Percentiles rank a stretch among this genome's conserved stretches.
Evolutionary conservation across 92 coral and sea anemone species (phyloP).

Genomic region (Pocillopora meandrina): DNA sequence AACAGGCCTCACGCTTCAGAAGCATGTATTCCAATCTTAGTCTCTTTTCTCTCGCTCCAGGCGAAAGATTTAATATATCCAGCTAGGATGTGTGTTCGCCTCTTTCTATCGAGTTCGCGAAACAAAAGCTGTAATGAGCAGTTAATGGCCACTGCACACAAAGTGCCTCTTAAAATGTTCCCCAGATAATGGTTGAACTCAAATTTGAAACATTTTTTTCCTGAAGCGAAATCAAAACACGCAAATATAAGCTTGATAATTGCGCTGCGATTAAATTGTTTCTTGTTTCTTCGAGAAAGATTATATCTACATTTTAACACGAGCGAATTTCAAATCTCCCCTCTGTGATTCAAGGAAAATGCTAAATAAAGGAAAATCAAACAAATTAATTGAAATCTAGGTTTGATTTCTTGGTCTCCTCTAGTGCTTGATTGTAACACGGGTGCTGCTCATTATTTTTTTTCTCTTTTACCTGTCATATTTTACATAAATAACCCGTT

Average conservation of each 20-base stretch:
- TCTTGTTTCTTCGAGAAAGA: neutral
- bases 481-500: too few species aligned
- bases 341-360: neutral
- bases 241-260: neutral
- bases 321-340: neutral
- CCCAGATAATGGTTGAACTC: constrained; percentile 13
- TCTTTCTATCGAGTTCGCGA: neutral
- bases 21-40: neutral
- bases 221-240: constrained; percentile 16
- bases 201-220: constrained; percentile 6
- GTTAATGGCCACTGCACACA: constrained; percentile 25
- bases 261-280: neutral
- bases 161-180: constrained; percentile 35
- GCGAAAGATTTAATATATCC: constrained; percentile 12
- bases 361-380: neutral
- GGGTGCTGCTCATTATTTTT: too few species aligned
- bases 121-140: constrained; percentile 9
- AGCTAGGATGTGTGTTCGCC: neutral
- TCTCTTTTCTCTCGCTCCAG: neutral
- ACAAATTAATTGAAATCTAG: too few species aligned
- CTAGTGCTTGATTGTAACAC: too few species aligned
- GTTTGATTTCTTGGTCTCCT: too few species aligned
- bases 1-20: neutral
- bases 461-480: too few species aligned
- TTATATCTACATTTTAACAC: neutral